These are phyloP conservation scores for Acanthococcus lagerstroemiae DNA, from an alignment of 2,888 invertebrate species.

Conservation along the genomic window DNA sequence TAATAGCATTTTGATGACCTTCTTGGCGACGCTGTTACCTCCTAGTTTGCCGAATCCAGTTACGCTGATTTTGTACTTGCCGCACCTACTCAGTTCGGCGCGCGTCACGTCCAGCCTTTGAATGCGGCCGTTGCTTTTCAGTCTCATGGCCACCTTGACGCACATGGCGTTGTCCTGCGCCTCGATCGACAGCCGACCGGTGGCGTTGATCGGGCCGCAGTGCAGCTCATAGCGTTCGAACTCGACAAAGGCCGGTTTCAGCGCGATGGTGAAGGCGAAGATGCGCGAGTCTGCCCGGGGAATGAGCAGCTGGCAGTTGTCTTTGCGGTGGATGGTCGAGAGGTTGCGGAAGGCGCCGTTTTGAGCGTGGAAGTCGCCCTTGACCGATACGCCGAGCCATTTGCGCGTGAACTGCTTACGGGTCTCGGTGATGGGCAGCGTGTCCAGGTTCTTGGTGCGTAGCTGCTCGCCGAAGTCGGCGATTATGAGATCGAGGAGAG, in stretches of 20 bases:
- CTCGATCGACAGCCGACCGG: slow-evolving; percentile 13
- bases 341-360: not conserved
- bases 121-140: slow-evolving; percentile 7
- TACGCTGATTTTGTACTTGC: slow-evolving; percentile 6
- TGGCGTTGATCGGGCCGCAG: slow-evolving; percentile 17
- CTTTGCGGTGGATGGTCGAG: slow-evolving; percentile 6
- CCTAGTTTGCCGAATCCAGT: slow-evolving; percentile 23
- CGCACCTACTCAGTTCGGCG: slow-evolving; percentile 17
- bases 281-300: slow-evolving; percentile 2
- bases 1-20: slow-evolving; percentile 4
- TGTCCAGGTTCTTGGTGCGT: slow-evolving; percentile 8
- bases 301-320: slow-evolving; percentile 12
- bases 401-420: slow-evolving; percentile 2
- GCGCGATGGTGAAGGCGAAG: slow-evolving; percentile 7
- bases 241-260: slow-evolving; percentile 7
- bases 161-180: slow-evolving; percentile 12
- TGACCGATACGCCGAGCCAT: slow-evolving; percentile 15
- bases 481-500: slow-evolving; percentile 4
- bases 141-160: slow-evolving; percentile 8
- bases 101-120: slow-evolving; percentile 15
- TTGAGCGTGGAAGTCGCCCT: slow-evolving; percentile 1
- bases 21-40: slow-evolving; percentile 14
- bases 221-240: slow-evolving; percentile 18
- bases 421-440: not conserved
- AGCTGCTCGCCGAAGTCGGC: slow-evolving; percentile 11